Percentiles rank a stretch among this genome's conserved stretches.
Conservation (phyloP, 2,797 vertebrate species). For the Lepidocolaptes lacrymiger region DNA sequence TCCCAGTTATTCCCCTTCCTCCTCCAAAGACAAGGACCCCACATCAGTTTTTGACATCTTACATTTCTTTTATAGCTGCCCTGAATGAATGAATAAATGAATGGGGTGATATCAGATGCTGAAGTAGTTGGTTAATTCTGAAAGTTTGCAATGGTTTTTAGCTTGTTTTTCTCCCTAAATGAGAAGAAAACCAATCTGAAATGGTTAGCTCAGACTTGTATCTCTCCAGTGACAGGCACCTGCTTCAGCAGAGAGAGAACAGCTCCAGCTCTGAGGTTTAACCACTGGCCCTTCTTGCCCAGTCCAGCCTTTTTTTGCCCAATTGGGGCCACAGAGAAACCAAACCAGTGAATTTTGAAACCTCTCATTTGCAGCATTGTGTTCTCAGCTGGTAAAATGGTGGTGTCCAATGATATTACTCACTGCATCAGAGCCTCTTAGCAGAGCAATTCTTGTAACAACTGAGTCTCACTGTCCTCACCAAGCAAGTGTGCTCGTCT, state of each 20-base stretch:
- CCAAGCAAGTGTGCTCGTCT: conserved; percentile 64
- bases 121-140: conserved; percentile 18
- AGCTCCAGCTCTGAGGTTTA: conserved; percentile 40
- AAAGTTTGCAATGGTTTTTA: conserved; percentile 9
- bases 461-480: conserved; percentile 61
- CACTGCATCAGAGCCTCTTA: conserved; percentile 49
- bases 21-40: conserved; percentile 33
- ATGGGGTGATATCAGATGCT: neutral
- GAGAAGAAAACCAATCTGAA: neutral
- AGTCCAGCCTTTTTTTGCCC: neutral
- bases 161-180: neutral
- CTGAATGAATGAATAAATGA: neutral
- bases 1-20: neutral
- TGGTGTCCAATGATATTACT: neutral
- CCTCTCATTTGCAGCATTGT: conserved; percentile 25
- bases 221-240: neutral
- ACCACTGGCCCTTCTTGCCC: conserved; percentile 15
- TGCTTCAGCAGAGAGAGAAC: conserved; percentile 29
- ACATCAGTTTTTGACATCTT: neutral
- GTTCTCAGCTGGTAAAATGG: conserved; percentile 28
- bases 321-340: neutral
- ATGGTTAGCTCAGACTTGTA: neutral
- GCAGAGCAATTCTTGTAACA: conserved; percentile 61
- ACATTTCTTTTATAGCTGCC: neutral
- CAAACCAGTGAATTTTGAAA: conserved; percentile 3